Evolutionary conservation across 2,113 vertebrate species (phyloP), one percentile per base, ranked within the genome.

Genomic region (Austrofundulus limnaeus): DNA sequence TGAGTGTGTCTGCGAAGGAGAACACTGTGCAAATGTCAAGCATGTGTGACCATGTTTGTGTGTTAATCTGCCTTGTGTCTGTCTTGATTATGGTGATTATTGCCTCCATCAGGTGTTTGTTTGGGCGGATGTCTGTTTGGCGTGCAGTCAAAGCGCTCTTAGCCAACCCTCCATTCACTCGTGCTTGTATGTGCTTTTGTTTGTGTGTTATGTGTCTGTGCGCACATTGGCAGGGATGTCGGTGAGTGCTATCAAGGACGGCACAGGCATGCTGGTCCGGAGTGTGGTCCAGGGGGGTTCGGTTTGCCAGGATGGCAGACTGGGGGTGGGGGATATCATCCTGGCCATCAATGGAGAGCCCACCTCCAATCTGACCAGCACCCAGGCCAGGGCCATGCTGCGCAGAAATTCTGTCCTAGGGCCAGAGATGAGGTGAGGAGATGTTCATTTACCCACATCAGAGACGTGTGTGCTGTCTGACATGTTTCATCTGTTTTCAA

Each of bases 231-330:
- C 76, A 99, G 97, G 97, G 6, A 96, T 99, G 96, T 95, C 95
- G 54, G 95, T 99, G 71, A 98, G 94, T 80, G 92, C 95, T 77
- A 91, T 94, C 85, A 96, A 94, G 91, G 96, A 98, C 68, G 96
- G 97, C 75, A 92, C 92, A 80, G 96, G 96, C 81, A 92, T 98
- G 92, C 93, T 95, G 78, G 94, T 99, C 57, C 95, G 95, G 76
- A 95, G 94, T n/a, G 72, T 98, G 82, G 94, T 95, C 88, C 94
- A 94, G 5, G 96, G 95, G 57, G 95, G 96, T 39, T 94, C 94
- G 37, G 94, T 99, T 78, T 94, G 93, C 89, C 93, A 92, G 21
- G 97, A 98, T 84, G 96, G 96, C 68, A 93, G 95, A 43, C 94
- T 98, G 75, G 89, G 92, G 41, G 91, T 95, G 15, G 97, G 97